Evolutionary conservation across 1,140 invertebrate species (phyloP).

Genomic region (Dryas iulia): DNA sequence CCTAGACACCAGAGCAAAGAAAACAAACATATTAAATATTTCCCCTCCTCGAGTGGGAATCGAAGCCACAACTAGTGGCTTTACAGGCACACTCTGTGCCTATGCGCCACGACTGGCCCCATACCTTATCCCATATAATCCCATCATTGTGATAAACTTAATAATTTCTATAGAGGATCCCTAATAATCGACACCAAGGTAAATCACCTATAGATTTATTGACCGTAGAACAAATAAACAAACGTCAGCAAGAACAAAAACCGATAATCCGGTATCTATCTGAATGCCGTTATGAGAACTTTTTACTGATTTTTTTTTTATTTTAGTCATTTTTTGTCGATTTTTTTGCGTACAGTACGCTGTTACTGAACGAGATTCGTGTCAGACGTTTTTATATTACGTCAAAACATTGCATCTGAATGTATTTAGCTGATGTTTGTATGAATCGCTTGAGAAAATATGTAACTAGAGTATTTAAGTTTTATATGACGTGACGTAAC

Average conservation of each 20-base stretch:
- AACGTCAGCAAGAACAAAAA: not conserved
- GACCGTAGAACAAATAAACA: not conserved
- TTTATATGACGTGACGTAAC: no score
- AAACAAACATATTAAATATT: no score
- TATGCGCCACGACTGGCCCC: no score
- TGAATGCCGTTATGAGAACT: not conserved
- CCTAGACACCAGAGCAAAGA: no score
- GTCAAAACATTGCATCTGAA: constrained; percentile 10
- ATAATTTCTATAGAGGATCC: not conserved
- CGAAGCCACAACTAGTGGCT: no score
- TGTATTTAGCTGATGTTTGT: not conserved
- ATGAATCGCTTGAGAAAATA: not conserved
- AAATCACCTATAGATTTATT: not conserved
- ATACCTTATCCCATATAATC: no score
- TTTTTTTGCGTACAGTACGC: not conserved
- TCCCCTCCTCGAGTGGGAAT: no score
- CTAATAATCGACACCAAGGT: not conserved
- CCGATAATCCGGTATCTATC: not conserved
- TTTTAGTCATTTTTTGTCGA: no score
- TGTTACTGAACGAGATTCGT: not conserved
- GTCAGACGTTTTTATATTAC: constrained; percentile 11
- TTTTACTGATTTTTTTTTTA: not conserved
- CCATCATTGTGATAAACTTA: no score
- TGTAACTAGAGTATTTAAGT: not conserved
- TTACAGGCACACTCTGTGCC: no score